Conservation (phyloP, 30 jellyfish, hydroid and myxozoan species). For the Pseudorhiza aurosa region DNA sequence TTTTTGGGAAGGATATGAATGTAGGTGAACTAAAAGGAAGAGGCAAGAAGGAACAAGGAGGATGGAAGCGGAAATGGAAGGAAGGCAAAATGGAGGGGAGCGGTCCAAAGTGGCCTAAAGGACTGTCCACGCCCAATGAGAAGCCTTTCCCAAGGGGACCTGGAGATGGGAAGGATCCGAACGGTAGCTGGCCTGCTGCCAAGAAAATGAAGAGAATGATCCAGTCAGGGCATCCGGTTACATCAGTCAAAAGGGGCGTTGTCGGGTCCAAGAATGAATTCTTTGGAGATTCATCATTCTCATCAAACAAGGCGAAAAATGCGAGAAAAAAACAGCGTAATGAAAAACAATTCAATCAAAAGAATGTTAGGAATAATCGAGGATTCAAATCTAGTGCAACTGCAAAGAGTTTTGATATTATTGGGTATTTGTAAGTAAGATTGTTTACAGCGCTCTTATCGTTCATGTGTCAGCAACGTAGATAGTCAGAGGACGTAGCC, state of each 20-base stretch:
- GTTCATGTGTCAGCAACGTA: neutral
- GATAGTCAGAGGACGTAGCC: no score
- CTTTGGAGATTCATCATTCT: no score
- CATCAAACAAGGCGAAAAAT: no score
- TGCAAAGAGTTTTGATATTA: neutral
- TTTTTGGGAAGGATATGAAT: neutral
- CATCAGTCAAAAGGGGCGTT: no score
- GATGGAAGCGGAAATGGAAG: neutral
- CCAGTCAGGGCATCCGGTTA: no score
- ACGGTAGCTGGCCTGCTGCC: no score
- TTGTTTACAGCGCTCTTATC: neutral
- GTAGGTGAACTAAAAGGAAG: neutral
- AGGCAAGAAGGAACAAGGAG: neutral
- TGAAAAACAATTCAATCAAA: neutral
- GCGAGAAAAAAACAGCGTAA: neutral
- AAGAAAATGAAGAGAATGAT: no score
- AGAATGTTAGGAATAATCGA: neutral
- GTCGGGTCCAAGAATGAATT: no score
- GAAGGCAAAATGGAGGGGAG: neutral
- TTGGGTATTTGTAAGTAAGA: neutral
- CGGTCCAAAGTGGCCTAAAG: neutral
- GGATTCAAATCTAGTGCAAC: conserved; percentile 13
- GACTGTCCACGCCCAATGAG: neutral
- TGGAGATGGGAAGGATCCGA: no score
- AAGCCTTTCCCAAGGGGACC: no score